These are phyloP conservation scores for Puma concolor DNA, from an alignment of 2,113 vertebrate genomes.

Conservation along the genomic window DNA sequence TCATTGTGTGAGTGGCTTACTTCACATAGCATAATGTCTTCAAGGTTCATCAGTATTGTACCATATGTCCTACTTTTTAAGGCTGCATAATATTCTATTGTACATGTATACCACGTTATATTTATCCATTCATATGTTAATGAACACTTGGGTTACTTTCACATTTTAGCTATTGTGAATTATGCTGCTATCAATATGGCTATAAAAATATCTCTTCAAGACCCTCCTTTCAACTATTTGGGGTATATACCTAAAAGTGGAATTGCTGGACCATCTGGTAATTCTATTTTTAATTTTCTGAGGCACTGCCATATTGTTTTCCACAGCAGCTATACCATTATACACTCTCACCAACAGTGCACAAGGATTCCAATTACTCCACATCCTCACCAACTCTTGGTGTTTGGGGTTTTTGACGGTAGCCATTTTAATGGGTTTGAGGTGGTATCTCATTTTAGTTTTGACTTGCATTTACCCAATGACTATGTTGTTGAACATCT, in stretches of 20 bases:
- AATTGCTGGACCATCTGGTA: not conserved
- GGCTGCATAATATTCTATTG: not conserved
- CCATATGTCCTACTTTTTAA: not conserved
- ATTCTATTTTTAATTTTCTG: not conserved
- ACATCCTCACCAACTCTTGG: not conserved
- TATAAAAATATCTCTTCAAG: not conserved
- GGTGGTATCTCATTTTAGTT: not conserved
- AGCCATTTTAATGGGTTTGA: not conserved
- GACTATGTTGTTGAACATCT: not conserved
- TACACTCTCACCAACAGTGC: not conserved
- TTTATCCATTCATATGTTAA: not conserved
- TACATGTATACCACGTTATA: not conserved
- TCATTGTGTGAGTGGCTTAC: not conserved
- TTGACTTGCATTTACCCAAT: not conserved
- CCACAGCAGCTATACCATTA: not conserved
- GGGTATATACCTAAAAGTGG: not conserved
- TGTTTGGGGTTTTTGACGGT: not conserved
- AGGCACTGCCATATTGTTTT: not conserved
- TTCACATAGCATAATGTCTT: not conserved
- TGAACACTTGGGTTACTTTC: not conserved
- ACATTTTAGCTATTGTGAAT: not conserved
- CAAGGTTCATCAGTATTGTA: not conserved
- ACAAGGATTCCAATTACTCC: not conserved
- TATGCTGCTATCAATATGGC: not conserved
- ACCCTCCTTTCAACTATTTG: not conserved